A percentile compares a stretch with the other conserved stretches of the same genome.
phyloP scores from a whole-genome alignment of 2,113 vertebrate genomes.

The Lophotis ruficrista region DNA sequence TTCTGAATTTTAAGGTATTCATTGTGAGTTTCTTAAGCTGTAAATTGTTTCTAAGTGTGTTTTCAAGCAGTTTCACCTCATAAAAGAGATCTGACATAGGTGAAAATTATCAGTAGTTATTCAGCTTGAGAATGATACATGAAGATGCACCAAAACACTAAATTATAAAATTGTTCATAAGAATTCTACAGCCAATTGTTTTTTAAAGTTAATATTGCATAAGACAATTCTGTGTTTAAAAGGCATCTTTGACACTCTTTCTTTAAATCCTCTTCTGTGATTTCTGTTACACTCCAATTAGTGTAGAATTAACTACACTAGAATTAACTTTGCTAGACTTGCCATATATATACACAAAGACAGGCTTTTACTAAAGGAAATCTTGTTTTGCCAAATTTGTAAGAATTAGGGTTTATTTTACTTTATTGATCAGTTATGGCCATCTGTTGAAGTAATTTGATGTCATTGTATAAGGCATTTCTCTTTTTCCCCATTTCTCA shows the following conservation, averaged over 20 bases:
- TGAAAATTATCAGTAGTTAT: conserved; percentile 61
- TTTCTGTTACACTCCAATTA: conserved; percentile 9
- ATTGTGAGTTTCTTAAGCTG: conserved; percentile 33
- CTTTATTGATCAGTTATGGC: conserved; percentile 59
- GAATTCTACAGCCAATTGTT: conserved; percentile 37
- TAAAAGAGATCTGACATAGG: conserved; percentile 33
- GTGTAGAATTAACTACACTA: no score
- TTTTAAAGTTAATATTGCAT: conserved; percentile 56
- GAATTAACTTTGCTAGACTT: conserved; percentile 60
- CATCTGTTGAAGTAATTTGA: conserved; percentile 66
- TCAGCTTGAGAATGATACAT: conserved; percentile 49
- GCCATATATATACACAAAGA: conserved; percentile 32
- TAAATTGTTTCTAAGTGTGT: conserved; percentile 1
- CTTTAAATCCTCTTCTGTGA: conserved; percentile 20
- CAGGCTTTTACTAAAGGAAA: conserved; percentile 1
- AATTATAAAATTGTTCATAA: conserved; percentile 59
- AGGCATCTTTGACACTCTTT: not conserved
- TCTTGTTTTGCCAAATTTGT: conserved; percentile 3
- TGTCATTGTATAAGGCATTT: conserved; percentile 28
- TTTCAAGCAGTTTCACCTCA: conserved; percentile 44
- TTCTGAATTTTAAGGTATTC: conserved; percentile 23
- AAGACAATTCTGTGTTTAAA: not conserved
- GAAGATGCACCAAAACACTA: conserved; percentile 46
- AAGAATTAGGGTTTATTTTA: conserved; percentile 60
- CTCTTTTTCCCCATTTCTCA: conserved; percentile 42